Evolutionary conservation across 2,888 invertebrate genomes (phyloP), one percentile per base, ranked within the genome.

Genomic region (Molorchus minor): DNA sequence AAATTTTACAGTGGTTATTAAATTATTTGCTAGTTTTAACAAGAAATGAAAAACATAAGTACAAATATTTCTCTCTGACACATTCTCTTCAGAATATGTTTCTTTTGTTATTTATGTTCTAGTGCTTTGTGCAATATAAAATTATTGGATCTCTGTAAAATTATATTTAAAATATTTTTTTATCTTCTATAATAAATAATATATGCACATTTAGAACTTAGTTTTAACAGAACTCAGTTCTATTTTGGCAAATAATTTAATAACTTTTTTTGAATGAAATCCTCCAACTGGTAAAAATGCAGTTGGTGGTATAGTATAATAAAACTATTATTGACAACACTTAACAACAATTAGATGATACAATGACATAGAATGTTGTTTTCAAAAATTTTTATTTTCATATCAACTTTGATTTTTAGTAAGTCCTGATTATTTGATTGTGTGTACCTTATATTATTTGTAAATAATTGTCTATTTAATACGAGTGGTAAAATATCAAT

Each of bases 341-440:
- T n/a, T n/a, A n/a, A n/a, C n/a, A n/a, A n/a, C n/a, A n/a, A n/a
- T n/a, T n/a, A n/a, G n/a, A n/a, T n/a, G n/a, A n/a, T n/a, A 45
- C 16, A 19, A 41, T 43, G 36, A 56, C 17, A 60, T 46, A 35
- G 47, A 60, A 54, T 56, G 54, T 58, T 61, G 55, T 56, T 63
- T 61, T 63, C 57, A 60, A 36, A 63, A 58, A 63, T 63, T 58
- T 63, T 58, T n/a, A 61, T 63, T 58, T 57, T 54, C 52, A 43
- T 57, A 58, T 45, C 43, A 49, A 54, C 46, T 36, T 15, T 51
- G 40, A 56, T 16, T 52, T 41, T 41, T 41, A 52, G 29, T 41
- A 41, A 17, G 38, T 56, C 29, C 35, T 36, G 4, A 25, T 51
- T n/a, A n/a, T 38, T 41, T 53, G 25, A 54, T 52, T 45, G 33